These are phyloP conservation scores for Crossocerus cetratus DNA, from an alignment of 2,888 invertebrate species.

Conservation along the genomic window DNA sequence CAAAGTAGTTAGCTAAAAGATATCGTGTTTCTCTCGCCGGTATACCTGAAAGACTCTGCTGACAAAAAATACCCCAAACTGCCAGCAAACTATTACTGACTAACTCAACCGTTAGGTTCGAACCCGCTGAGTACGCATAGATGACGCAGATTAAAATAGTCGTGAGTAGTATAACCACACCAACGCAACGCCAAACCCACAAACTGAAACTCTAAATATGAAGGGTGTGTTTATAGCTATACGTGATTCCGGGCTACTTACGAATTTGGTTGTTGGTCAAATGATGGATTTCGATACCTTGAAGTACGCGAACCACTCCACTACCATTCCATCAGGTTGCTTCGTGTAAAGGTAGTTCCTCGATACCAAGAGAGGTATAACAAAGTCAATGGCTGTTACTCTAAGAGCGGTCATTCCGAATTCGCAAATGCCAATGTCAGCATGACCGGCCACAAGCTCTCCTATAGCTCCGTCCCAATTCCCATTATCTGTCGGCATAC, in stretches of 20 bases:
- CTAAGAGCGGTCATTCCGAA: constrained; percentile 55
- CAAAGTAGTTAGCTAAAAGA: too few species aligned
- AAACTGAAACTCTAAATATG: background rate
- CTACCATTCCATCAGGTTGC: constrained; percentile 26
- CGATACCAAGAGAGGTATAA: constrained; percentile 47
- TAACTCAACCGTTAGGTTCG: background rate
- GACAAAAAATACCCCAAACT: background rate
- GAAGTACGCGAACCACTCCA: constrained; percentile 57
- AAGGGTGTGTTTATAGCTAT: background rate
- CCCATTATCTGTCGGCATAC: constrained; percentile 17
- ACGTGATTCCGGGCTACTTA: too few species aligned
- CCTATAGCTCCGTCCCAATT: constrained; percentile 55
- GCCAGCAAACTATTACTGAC: background rate
- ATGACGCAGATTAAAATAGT: background rate
- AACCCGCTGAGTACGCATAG: background rate
- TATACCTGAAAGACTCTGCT: background rate
- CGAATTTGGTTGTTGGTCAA: too few species aligned
- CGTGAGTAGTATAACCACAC: background rate
- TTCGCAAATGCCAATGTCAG: constrained; percentile 52
- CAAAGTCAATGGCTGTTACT: constrained; percentile 49
- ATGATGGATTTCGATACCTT: constrained; percentile 34
- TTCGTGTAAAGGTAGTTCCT: constrained; percentile 33
- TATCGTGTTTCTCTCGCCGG: too few species aligned
- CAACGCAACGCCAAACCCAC: background rate
- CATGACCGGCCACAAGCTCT: constrained; percentile 31